Evolutionary conservation across 1,140 invertebrate genomes (phyloP).

Genomic region (Drepana arcuata): DNA sequence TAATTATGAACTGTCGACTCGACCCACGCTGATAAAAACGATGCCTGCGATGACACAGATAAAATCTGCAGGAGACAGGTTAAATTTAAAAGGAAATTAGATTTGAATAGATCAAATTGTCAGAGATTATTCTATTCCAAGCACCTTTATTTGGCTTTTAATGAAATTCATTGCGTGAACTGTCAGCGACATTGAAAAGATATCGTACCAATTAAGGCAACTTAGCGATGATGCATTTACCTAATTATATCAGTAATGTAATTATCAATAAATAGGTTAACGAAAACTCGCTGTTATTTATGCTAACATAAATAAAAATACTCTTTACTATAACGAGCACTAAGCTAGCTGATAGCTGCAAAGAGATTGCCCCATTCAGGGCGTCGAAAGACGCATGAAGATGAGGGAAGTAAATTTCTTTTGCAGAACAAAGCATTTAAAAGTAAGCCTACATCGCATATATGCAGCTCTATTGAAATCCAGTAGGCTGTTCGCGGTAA

Average conservation of each 20-base stretch:
- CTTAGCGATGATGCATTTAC: no score
- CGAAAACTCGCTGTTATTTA: no score
- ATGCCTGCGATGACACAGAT: constrained; percentile 41
- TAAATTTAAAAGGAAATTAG: constrained; percentile 56
- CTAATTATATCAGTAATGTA: no score
- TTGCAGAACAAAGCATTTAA: constrained; percentile 58
- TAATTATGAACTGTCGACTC: constrained; percentile 62
- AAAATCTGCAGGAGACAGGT: constrained; percentile 49
- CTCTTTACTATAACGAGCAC: constrained; percentile 6
- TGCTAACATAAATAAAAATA: no score
- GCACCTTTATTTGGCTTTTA: constrained; percentile 17
- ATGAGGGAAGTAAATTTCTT: constrained; percentile 50
- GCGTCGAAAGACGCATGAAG: constrained; percentile 42
- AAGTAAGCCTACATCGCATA: constrained; percentile 49
- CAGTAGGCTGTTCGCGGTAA: constrained; percentile 49
- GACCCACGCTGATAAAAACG: constrained; percentile 44
- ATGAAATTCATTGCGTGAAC: no score
- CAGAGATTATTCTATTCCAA: constrained; percentile 18
- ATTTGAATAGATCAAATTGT: constrained; percentile 36
- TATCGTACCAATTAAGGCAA: no score
- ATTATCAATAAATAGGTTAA: no score
- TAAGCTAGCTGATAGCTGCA: constrained; percentile 22
- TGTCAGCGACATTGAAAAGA: no score
- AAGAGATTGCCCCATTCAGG: constrained; percentile 52
- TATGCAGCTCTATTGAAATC: constrained; percentile 58